Percentiles rank a stretch among this genome's conserved stretches.
Evolutionary conservation across 2,797 vertebrate species (phyloP).

Genomic region (Notamacropus eugenii): DNA sequence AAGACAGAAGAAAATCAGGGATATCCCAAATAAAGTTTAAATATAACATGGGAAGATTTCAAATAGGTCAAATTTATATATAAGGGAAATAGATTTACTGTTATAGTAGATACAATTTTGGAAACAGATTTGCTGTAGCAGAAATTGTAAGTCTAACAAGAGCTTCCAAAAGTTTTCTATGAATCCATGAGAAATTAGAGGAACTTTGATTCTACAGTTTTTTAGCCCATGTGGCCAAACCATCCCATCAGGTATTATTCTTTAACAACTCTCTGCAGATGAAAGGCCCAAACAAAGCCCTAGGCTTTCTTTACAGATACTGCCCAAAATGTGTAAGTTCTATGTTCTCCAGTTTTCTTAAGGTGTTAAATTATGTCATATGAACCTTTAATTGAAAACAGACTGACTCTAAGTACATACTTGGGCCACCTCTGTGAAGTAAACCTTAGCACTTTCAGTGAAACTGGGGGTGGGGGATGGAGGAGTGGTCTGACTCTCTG

Average conservation of each 20-base stretch:
- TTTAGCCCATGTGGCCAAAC: constrained; percentile 26
- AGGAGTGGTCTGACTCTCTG: constrained; percentile 17
- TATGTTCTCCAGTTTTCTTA: constrained; percentile 53
- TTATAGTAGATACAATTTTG: too few species aligned
- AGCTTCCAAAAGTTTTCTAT: constrained; percentile 31
- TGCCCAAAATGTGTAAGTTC: constrained; percentile 57
- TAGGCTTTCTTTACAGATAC: constrained; percentile 48
- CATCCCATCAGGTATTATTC: constrained; percentile 53
- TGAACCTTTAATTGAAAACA: constrained; percentile 68
- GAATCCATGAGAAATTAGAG: constrained; percentile 28
- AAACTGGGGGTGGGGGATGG: not conserved
- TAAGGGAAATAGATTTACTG: not conserved
- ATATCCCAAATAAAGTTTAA: not conserved
- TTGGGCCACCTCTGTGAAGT: constrained; percentile 65
- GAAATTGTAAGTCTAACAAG: constrained; percentile 27
- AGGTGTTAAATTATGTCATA: constrained; percentile 44
- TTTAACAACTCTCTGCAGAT: constrained; percentile 42
- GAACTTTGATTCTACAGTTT: constrained; percentile 47
- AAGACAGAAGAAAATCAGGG: not conserved
- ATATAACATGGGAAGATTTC: not conserved
- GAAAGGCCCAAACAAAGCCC: not conserved
- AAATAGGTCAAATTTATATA: not conserved
- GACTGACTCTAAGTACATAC: constrained; percentile 25
- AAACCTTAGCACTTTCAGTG: constrained; percentile 49
- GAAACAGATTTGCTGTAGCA: not conserved